Conservation (phyloP, 92 coral and sea anemone genomes). For the Phenganax subtilis region DNA sequence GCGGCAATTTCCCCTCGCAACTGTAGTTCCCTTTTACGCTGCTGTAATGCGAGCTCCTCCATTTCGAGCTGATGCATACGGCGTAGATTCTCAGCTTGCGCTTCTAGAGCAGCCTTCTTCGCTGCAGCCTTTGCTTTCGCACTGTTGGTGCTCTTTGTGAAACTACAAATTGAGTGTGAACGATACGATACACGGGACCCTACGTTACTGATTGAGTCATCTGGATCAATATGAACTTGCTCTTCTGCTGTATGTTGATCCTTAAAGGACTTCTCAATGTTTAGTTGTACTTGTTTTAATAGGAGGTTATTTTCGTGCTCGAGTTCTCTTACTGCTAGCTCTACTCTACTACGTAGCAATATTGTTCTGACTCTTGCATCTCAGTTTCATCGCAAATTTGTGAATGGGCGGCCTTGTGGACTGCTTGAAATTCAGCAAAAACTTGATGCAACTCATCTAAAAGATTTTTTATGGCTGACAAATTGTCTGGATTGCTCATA, state of each 20-base stretch:
- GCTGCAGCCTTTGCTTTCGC: not conserved
- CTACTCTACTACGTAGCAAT: not conserved
- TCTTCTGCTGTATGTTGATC: not conserved
- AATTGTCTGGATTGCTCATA: not conserved
- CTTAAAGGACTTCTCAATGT: not conserved
- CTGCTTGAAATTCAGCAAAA: not conserved
- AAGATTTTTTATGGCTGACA: not conserved
- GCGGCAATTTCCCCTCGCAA: not conserved
- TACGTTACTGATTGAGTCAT: too few species aligned
- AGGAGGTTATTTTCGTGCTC: not conserved
- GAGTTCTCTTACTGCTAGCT: not conserved
- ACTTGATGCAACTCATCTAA: not conserved
- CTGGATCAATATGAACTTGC: too few species aligned
- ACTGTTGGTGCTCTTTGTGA: too few species aligned
- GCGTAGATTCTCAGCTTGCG: not conserved
- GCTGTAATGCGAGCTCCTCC: conserved; percentile 9
- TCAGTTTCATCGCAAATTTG: not conserved
- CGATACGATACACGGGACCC: too few species aligned
- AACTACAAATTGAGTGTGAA: too few species aligned
- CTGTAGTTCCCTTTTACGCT: not conserved
- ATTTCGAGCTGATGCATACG: not conserved
- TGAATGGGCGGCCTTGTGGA: not conserved
- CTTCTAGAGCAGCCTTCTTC: conserved; percentile 1
- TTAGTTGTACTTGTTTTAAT: not conserved
- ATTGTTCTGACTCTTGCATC: not conserved